These are phyloP conservation scores for Tringa solitaria DNA, from an alignment of 2,113 vertebrate genomes.

Conservation along the genomic window DNA sequence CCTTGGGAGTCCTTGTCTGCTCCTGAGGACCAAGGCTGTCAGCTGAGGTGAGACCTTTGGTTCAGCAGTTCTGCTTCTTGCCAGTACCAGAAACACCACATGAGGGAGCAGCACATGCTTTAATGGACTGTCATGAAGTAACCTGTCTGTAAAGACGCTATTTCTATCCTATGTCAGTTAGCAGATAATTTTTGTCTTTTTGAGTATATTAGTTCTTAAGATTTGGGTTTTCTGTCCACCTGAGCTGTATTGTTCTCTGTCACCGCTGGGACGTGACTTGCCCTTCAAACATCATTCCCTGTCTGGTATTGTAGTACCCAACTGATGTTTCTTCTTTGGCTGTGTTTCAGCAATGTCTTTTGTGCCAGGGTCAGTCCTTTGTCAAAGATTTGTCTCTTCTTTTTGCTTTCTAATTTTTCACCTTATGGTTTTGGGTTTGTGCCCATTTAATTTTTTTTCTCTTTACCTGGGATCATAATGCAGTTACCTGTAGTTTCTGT, in stretches of 20 bases:
- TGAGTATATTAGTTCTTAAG: not conserved
- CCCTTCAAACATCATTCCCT: not conserved
- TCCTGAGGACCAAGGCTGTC: rapidly evolving
- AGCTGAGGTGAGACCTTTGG: not conserved
- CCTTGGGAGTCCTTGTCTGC: rapidly evolving
- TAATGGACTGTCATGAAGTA: not conserved
- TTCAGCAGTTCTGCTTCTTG: not conserved
- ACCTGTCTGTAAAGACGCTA: not conserved
- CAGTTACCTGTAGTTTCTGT: not conserved
- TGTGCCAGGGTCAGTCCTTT: not conserved
- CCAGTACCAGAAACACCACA: not conserved
- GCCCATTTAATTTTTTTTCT: not conserved
- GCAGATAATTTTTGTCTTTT: not conserved
- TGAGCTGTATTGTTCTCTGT: not conserved
- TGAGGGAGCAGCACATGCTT: constrained; percentile 4
- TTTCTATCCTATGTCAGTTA: not conserved
- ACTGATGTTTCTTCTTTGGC: not conserved
- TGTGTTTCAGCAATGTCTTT: not conserved
- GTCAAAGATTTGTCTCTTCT: not conserved
- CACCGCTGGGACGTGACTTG: not conserved
- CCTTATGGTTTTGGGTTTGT: not conserved
- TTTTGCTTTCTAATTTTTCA: not conserved
- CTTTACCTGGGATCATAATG: not conserved
- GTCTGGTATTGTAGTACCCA: not conserved
- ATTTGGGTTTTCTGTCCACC: not conserved